Base-by-base conservation (phyloP, 1,140 invertebrate genomes). In the Zaprionus inermis region DNA sequence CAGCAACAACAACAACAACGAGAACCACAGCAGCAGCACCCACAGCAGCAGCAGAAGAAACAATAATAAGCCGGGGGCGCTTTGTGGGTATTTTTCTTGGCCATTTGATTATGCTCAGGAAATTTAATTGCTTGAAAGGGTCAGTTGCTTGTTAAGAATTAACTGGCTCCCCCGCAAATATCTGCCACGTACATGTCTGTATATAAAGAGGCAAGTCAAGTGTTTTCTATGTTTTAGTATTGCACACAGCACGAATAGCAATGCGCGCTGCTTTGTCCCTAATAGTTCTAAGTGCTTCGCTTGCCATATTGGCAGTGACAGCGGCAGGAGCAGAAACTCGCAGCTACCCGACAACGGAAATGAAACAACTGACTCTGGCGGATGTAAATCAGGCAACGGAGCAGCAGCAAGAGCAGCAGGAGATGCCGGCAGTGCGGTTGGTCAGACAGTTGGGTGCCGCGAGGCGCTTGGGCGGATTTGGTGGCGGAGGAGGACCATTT, bases 51-150 rank as follows among this genome's bases (percentile, higher is more conserved):
- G 34, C 18, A 60, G 58, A 11, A 7, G 22, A 22, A 44, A 30
- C 20, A 16, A 66, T 28, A 59, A 66, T 63, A 72, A 55, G 64
- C 57, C 51, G 34, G 59, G 60, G 78, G 71, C 56, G 54, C 63
- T 66, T 67, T 65, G 57, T 18, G 74, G 74, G 81, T 66, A 63
- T 79, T 85, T 85, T 73, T 78, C 66, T 76, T 71, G 61, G 41
- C 76, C 76, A 88, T 72, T 85, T 88, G 76, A 82, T 88, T 76
- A 85, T 82, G 79, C 76, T 67, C 76, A 82, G 83, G 83, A 85
- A 85, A 85, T 88, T 82, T 82, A 85, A 85, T 88, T 85, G 79
- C 68, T 70, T 57, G 41, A 88, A 80, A 81, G 77, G 83, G 76
- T 76, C 82, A 75, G 68, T 72, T 72, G 78, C 83, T 82, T 76